Evolutionary conservation across 2,888 invertebrate genomes (phyloP), one percentile per base, ranked within the genome.

Genomic region (Macaria notata): DNA sequence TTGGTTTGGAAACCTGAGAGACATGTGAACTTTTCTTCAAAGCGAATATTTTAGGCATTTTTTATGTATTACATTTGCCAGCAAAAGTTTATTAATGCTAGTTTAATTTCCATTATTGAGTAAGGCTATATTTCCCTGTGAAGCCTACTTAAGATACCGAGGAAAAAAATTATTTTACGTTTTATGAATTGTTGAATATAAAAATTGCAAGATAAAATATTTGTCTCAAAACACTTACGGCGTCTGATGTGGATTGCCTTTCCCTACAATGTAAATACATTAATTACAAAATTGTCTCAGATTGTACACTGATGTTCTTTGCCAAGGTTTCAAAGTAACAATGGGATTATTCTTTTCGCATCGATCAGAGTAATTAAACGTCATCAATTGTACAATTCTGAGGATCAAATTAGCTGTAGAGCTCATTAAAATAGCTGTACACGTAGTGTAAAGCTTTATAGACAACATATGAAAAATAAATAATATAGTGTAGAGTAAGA

Each of bases 341-440:
- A 61, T 63, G 58, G 49, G 43, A 59, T 43, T 57, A 46, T 59
- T 57, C 61, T 61, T 59, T 57, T 59, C 59, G 6, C 49, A 33
- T 29, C 64, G 59, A 58, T 62, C 53, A 43, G 33, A 19, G 46
- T 46, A 65, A 63, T 64, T 62, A 66, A 45, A 61, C 53, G 43
- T 56, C 9, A 61, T 58, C 56, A 59, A 66, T 63, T 60, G 61
- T 62, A 45, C 55, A 56, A 51, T 66, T 63, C 61, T 41, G 42
- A 43, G 46, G 63, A 63, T 55, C 39, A 51, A 31, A 65, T 62
- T 65, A 62, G 47, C 51, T 57, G 45, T 55, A 44, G 4, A 3
- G 43, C 46, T 54, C 19, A 19, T 42, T 42, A 43, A 8, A 33
- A 5, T 41, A 49, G 9, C 36, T 49, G 31, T 41, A 48, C 6